phyloP scores from a whole-genome alignment of 2,113 vertebrate genomes.

The Dissostichus mawsoni region DNA sequence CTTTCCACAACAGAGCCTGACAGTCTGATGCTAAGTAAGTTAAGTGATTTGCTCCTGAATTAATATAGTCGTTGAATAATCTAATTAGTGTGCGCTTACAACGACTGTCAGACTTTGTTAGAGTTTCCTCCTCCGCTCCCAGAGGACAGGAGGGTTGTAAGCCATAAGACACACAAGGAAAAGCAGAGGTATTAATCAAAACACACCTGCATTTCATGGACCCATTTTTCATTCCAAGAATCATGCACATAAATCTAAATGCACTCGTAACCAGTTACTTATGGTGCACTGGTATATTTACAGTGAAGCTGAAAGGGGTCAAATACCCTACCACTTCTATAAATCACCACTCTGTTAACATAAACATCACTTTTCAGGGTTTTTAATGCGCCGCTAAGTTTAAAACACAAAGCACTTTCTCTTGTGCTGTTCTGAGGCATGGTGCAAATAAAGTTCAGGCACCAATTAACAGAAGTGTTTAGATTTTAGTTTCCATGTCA shows the following conservation, averaged over 20 bases:
- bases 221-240: constrained; percentile 26
- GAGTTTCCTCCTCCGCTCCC: constrained; percentile 33
- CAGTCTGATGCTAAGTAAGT: constrained; percentile 57
- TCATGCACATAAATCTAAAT: constrained; percentile 8
- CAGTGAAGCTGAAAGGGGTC: constrained; percentile 9
- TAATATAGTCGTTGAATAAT: constrained; percentile 69
- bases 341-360: constrained; percentile 3
- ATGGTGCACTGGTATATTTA: constrained; percentile 8
- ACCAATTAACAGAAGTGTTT: neutral
- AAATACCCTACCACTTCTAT: neutral
- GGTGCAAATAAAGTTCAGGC: too few species aligned
- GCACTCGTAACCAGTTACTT: constrained; percentile 7
- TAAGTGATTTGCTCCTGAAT: constrained; percentile 71
- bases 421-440: neutral
- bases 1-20: constrained; percentile 51
- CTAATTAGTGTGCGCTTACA: constrained; percentile 63
- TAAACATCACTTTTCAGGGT: constrained; percentile 1
- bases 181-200: constrained; percentile 43
- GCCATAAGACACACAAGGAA: constrained; percentile 16
- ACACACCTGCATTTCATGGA: constrained; percentile 8
- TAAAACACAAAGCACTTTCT: neutral
- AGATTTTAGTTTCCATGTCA: too few species aligned
- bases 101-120: constrained; percentile 65
- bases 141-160: constrained; percentile 35
- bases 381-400: neutral